Evolutionary conservation across 2,888 invertebrate species (phyloP).

Genomic region (Heterodera filipjevi): DNA sequence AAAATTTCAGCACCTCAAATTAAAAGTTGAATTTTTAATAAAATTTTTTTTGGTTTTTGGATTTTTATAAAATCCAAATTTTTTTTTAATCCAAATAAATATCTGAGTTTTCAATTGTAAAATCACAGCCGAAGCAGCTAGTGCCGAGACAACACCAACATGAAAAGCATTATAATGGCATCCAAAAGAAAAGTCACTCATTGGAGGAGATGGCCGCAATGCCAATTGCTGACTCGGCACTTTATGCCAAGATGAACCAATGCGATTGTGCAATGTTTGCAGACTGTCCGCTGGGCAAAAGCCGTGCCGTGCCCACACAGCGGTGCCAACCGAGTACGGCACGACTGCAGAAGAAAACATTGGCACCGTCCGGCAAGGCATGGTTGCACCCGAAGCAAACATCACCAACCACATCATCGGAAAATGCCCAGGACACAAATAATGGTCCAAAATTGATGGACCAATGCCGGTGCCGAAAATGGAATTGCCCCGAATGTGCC

Average conservation of each 20-base stretch:
- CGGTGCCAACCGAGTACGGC: neutral
- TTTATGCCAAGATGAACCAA: neutral
- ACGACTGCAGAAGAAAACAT: neutral
- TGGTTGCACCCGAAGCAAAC: neutral
- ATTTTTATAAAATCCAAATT: too few relatives aligned
- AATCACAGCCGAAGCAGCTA: neutral
- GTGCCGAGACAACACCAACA: neutral
- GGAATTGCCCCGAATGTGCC: neutral
- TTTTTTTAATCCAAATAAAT: too few relatives aligned
- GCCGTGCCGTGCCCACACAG: neutral
- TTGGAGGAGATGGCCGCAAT: neutral
- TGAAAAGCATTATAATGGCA: neutral
- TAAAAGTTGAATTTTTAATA: too few relatives aligned
- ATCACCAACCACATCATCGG: neutral
- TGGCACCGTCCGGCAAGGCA: neutral
- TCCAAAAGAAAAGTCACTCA: neutral
- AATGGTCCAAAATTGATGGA: neutral
- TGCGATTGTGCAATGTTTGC: constrained; percentile 15
- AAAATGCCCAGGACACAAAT: neutral
- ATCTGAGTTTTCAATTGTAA: too few relatives aligned
- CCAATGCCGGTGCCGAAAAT: neutral
- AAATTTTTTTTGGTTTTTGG: too few relatives aligned
- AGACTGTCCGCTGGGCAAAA: constrained; percentile 5
- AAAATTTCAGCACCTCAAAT: too few relatives aligned
- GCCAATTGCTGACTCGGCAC: neutral